Conservation (phyloP, 2,797 vertebrate genomes). For the Pangasius sanitwongsei region DNA sequence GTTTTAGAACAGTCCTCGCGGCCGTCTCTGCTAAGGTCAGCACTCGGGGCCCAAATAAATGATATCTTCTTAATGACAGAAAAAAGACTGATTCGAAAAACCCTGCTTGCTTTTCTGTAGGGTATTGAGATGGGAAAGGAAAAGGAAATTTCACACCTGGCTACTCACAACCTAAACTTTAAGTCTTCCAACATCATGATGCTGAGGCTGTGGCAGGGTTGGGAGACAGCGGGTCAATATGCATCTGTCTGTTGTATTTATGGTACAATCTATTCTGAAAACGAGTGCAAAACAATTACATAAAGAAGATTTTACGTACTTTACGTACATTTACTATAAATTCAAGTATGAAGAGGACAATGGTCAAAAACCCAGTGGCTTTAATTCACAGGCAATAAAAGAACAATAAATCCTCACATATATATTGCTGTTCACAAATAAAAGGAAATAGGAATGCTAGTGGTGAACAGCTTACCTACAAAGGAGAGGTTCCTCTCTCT, state of each 20-base stretch:
- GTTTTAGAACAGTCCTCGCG: constrained; percentile 83
- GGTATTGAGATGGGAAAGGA: constrained; percentile 61
- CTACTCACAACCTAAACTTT: constrained; percentile 62
- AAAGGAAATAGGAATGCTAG: not conserved
- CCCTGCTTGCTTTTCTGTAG: constrained; percentile 74
- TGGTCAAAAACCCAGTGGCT: not conserved
- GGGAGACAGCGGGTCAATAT: constrained; percentile 23
- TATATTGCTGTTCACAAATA: not conserved
- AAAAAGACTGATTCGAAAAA: constrained; percentile 67
- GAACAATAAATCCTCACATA: not conserved
- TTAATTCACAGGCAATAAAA: constrained; percentile 3
- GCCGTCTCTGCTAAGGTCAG: constrained; percentile 82
- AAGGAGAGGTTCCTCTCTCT: constrained; percentile 90
- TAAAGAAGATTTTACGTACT: not conserved
- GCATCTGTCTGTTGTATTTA: constrained; percentile 23
- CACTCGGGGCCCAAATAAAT: constrained; percentile 81
- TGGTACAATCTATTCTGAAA: not conserved
- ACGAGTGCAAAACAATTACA: constrained; percentile 11
- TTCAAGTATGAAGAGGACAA: not conserved
- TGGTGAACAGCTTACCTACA: constrained; percentile 82
- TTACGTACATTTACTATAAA: constrained; percentile 6
- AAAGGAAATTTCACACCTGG: constrained; percentile 70
- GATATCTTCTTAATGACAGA: constrained; percentile 80
- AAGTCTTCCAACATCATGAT: constrained; percentile 50
- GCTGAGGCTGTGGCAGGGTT: constrained; percentile 15